phyloP scores from a whole-genome alignment of 2,797 vertebrate genomes.

The Tapirus indicus region DNA sequence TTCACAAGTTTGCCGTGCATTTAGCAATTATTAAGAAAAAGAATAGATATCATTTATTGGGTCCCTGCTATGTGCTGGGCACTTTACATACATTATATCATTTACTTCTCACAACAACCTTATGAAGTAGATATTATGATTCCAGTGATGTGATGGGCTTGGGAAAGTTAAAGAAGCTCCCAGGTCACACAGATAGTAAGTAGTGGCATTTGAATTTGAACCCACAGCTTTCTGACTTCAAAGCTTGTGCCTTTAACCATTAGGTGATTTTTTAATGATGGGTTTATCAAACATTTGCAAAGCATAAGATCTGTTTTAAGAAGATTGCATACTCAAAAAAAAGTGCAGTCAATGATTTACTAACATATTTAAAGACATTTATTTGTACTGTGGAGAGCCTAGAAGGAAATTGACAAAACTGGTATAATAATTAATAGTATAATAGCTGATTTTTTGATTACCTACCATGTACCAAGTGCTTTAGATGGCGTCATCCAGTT shows the following conservation, averaged over 20 bases:
- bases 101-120: background rate
- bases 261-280: slow-evolving; percentile 49
- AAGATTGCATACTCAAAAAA: background rate
- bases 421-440: background rate
- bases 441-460: background rate
- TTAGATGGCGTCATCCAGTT: background rate
- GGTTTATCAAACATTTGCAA: slow-evolving; percentile 52
- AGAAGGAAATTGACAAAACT: slow-evolving; percentile 4
- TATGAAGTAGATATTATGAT: slow-evolving; percentile 13
- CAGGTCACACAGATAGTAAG: background rate
- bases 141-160: background rate
- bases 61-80: background rate
- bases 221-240: background rate
- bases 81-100: background rate
- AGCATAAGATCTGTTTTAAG: slow-evolving; percentile 27
- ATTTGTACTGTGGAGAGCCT: background rate
- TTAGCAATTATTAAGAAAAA: slow-evolving; percentile 17
- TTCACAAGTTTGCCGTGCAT: background rate
- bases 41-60: background rate
- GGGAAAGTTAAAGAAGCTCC: slow-evolving; percentile 2
- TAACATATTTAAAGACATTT: slow-evolving; percentile 21
- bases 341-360: background rate
- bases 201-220: background rate
- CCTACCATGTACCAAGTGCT: background rate
- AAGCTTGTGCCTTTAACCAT: background rate